These are phyloP conservation scores for Momotus momota DNA, from an alignment of 2,797 vertebrate genomes.

Conservation along the genomic window DNA sequence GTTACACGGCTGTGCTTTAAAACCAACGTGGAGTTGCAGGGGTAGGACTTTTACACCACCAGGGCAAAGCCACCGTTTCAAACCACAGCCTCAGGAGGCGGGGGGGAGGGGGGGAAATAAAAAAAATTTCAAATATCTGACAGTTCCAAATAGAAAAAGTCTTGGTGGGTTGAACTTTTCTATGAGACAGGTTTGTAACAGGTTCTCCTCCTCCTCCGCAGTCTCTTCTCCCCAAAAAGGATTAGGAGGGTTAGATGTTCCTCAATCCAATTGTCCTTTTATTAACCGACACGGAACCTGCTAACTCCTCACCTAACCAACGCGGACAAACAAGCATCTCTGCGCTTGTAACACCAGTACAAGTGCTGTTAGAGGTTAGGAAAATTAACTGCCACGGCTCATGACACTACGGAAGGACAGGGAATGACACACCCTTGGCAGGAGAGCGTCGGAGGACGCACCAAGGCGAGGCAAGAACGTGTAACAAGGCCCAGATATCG, in stretches of 20 bases:
- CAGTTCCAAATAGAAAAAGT: background rate
- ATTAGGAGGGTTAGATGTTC: background rate
- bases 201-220: background rate
- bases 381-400: conserved; percentile 31
- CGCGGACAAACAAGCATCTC: background rate
- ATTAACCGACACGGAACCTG: background rate
- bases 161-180: background rate
- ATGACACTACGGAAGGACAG: background rate
- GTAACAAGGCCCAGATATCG: background rate
- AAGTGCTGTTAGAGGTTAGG: background rate
- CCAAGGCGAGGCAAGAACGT: background rate
- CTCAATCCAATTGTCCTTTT: background rate
- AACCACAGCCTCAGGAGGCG: background rate
- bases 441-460: background rate
- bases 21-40: fast-evolving
- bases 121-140: background rate
- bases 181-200: background rate
- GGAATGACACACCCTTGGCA: background rate
- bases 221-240: background rate
- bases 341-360: background rate
- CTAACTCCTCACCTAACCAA: background rate
- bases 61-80: background rate
- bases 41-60: fast-evolving
- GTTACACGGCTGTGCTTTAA: background rate
- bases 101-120: too few species aligned